Conservation (phyloP, 2,888 invertebrate genomes). For the Acleris cristana region DNA sequence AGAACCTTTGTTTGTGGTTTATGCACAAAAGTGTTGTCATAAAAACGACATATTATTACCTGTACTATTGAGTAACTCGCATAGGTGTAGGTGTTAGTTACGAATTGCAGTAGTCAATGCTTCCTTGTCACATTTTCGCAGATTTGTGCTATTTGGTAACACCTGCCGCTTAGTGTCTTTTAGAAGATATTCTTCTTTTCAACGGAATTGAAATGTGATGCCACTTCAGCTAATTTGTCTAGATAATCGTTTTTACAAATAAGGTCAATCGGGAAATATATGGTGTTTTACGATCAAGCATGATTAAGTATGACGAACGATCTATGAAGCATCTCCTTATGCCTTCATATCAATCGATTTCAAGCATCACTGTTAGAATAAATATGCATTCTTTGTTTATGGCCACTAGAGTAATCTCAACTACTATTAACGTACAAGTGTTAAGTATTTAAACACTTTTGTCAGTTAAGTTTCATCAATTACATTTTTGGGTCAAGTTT, state of each 20-base stretch:
- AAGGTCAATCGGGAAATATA: slow-evolving; percentile 16
- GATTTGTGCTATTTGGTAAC: slow-evolving; percentile 52
- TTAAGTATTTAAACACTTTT: slow-evolving; percentile 41
- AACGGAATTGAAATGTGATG: too few relatives aligned
- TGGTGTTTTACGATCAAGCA: background rate
- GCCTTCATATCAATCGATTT: slow-evolving; percentile 3
- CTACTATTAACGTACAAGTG: slow-evolving; percentile 26
- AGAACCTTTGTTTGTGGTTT: slow-evolving; percentile 49
- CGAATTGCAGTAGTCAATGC: slow-evolving; percentile 65
- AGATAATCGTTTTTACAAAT: slow-evolving; percentile 5
- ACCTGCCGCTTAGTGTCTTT: slow-evolving; percentile 24
- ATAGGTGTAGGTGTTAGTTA: slow-evolving; percentile 53
- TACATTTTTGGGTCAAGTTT: slow-evolving; percentile 80
- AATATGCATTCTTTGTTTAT: slow-evolving; percentile 13
- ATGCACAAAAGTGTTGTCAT: slow-evolving; percentile 56
- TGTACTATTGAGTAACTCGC: slow-evolving; percentile 57
- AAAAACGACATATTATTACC: slow-evolving; percentile 51
- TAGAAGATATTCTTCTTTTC: background rate
- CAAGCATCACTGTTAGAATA: background rate
- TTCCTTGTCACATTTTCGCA: slow-evolving; percentile 59
- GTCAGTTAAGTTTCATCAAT: slow-evolving; percentile 64
- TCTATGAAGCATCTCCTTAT: background rate
- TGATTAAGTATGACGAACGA: background rate
- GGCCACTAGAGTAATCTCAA: slow-evolving; percentile 12
- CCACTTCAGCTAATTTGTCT: too few relatives aligned